Percentiles rank a stretch among this genome's conserved stretches.
Conservation (phyloP, 2,888 invertebrate genomes). For the Epinotia nisella region DNA sequence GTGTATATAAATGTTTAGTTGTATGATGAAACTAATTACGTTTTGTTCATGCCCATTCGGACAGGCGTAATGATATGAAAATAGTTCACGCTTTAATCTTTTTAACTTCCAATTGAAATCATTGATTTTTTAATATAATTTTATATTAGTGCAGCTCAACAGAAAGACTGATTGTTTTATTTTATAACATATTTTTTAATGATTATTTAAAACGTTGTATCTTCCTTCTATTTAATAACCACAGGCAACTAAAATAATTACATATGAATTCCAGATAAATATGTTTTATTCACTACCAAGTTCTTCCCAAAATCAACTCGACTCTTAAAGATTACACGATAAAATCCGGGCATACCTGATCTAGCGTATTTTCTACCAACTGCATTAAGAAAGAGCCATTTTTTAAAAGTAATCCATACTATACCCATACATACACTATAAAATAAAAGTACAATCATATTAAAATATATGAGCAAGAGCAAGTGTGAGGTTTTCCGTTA, state of each 20-base stretch:
- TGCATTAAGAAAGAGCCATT: too few species aligned
- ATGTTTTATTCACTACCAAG: background rate
- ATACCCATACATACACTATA: too few species aligned
- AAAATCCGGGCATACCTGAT: too few species aligned
- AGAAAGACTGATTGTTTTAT: slow-evolving; percentile 11
- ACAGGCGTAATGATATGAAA: background rate
- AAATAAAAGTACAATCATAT: too few species aligned
- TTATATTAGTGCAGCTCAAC: slow-evolving; percentile 1
- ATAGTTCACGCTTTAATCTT: background rate
- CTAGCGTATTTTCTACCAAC: too few species aligned
- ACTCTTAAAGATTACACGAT: too few species aligned
- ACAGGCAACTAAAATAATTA: background rate
- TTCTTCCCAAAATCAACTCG: background rate
- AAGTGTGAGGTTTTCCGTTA: too few species aligned
- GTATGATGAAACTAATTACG: too few species aligned
- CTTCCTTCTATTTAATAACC: background rate
- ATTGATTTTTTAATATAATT: background rate
- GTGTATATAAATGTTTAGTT: too few species aligned
- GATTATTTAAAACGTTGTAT: background rate
- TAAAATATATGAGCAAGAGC: too few species aligned
- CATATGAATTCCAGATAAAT: background rate
- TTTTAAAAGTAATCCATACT: too few species aligned
- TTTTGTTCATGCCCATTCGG: too few species aligned
- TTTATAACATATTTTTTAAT: background rate
- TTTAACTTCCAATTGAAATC: background rate